Base-by-base conservation (phyloP, 2,113 vertebrate genomes). In the Shinisaurus crocodilurus region DNA sequence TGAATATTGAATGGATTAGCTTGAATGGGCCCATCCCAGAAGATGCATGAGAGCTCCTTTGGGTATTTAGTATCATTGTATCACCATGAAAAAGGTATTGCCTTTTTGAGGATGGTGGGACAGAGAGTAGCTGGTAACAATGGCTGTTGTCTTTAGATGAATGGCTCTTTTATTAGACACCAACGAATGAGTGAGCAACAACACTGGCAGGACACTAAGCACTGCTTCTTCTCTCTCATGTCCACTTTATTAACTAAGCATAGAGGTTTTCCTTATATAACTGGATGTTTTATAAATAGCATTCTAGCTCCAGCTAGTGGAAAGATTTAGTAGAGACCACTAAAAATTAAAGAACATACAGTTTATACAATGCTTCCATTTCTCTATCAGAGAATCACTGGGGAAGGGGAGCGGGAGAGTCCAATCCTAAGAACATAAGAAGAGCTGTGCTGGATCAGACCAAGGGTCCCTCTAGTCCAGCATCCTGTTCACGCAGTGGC, bases 251-350 rank as follows among this genome's bases (percentile, higher is more conserved):
- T 48, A 79, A 48, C 23, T 87, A 69, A 77, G 2, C 27, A 48
- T 6, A 1, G 3, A 29, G 89, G 70, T 25, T 23, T 81, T 29
- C 65, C 88, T 37, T 0, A 0, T 5, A 3, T 9, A 12, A 67
- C 65, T 1, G 57, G 83, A 57, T 18, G 32, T 83, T 92, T 88
- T 7, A 89, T 90, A 74, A 90, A 45, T 27, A 95, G 95, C 93
- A 86, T 37, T 93, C 86, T 95, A 96, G 96, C 96, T 93, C 97
- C 97, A 96, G 92, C 97, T 97, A 97, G 97, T 96, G 97, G 97
- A 85, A 67, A 91, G 75, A 95, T 94, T 76, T 43, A 89, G 92
- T 63, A 90, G 92, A 91, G 57, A 72, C 63, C 34, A 88, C 60
- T 40, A 70, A 65, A 88, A 90, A 25, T 69, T 34, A 75, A 92